These are phyloP conservation scores for Camponotus vicinus DNA, from an alignment of 1,140 invertebrate species.

Conservation along the genomic window DNA sequence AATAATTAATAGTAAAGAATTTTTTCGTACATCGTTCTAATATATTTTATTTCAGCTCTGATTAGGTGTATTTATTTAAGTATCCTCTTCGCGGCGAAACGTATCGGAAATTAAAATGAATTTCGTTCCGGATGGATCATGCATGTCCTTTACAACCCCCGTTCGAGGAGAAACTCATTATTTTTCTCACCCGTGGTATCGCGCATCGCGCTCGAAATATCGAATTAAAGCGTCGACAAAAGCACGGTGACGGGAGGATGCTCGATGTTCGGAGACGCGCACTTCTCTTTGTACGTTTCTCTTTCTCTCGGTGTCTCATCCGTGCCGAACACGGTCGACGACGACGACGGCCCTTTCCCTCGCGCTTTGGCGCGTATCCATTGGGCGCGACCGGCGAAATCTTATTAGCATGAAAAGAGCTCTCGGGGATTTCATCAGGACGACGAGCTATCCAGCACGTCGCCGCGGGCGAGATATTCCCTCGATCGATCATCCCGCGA, in stretches of 20 bases:
- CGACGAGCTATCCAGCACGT: conserved; percentile 46
- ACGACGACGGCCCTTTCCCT: conserved; percentile 30
- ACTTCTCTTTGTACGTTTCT: conserved; percentile 46
- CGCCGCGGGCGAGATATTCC: conserved; percentile 28
- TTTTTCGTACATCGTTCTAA: too few relatives aligned
- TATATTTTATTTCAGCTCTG: too few relatives aligned
- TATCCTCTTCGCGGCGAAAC: background rate
- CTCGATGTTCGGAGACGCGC: conserved; percentile 4
- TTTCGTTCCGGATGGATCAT: background rate
- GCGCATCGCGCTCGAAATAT: conserved; percentile 55
- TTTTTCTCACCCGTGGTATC: conserved; percentile 25
- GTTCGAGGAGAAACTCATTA: conserved; percentile 23
- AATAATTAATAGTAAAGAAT: background rate
- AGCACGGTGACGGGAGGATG: conserved; percentile 2
- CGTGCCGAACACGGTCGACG: conserved; percentile 18
- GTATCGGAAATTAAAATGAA: conserved; percentile 5
- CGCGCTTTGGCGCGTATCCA: conserved; percentile 55
- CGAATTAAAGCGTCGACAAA: conserved; percentile 60
- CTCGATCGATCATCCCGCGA: conserved; percentile 57
- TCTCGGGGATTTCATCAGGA: conserved; percentile 65
- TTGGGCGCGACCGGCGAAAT: conserved; percentile 60
- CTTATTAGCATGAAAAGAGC: conserved; percentile 73
- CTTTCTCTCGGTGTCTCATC: conserved; percentile 17
- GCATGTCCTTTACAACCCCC: background rate
- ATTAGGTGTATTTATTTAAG: too few relatives aligned